These are phyloP conservation scores for Paratilapia polleni DNA, from an alignment of 2,113 vertebrate species.

Conservation along the genomic window DNA sequence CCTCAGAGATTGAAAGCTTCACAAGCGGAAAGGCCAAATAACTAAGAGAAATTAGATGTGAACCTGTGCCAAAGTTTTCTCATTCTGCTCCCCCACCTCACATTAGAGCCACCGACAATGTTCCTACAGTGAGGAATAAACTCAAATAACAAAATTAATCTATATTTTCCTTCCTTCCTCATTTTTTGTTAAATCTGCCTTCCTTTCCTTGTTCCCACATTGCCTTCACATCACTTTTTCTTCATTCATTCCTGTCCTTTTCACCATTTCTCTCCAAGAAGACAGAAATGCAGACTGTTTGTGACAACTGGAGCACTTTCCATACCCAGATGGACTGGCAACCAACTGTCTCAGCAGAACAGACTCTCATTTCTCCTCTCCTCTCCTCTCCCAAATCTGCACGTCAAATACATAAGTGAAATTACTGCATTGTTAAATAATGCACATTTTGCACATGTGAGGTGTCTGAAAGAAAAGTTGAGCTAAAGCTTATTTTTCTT, in stretches of 20 bases:
- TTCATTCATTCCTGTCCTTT: neutral
- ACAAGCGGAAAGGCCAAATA: constrained; percentile 68
- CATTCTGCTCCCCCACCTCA: constrained; percentile 43
- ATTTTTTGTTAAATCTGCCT: neutral
- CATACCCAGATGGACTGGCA: constrained; percentile 55
- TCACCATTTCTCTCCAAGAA: neutral
- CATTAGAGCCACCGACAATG: constrained; percentile 13
- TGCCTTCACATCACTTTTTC: neutral
- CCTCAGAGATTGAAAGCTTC: constrained; percentile 70
- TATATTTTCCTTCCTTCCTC: neutral
- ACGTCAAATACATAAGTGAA: neutral
- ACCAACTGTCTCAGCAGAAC: constrained; percentile 43
- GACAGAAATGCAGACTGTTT: constrained; percentile 26
- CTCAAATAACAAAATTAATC: neutral
- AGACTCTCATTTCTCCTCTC: constrained; percentile 26
- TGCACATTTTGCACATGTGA: neutral
- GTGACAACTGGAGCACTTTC: constrained; percentile 50
- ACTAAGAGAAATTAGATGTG: constrained; percentile 70
- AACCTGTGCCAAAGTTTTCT: constrained; percentile 64
- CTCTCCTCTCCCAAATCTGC: neutral
- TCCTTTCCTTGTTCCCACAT: neutral
- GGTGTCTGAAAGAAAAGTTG: neutral
- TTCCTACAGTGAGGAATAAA: constrained; percentile 12
- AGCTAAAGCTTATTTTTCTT: neutral
- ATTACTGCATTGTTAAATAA: neutral